Conservation (phyloP, 2,888 invertebrate species). For the Xanthorhoe designata region DNA sequence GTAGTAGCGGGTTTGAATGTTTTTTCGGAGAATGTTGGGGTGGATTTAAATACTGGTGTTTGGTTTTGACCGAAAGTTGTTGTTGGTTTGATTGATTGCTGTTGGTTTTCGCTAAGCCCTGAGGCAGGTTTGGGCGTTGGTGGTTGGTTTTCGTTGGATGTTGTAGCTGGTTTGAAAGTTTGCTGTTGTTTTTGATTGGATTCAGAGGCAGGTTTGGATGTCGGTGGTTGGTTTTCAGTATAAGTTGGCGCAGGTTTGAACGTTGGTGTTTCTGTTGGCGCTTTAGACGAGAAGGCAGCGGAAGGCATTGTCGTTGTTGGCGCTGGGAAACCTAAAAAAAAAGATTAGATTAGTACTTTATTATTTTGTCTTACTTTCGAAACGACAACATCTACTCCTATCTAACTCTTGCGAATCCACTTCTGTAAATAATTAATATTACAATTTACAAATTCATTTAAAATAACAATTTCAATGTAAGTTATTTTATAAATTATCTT, state of each 20-base stretch:
- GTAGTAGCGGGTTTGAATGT: conserved; percentile 20
- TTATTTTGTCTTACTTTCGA: not conserved
- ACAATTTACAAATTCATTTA: not conserved
- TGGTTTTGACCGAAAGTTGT: conserved; percentile 58
- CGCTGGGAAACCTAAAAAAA: conserved; percentile 46
- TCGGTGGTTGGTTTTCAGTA: conserved; percentile 48
- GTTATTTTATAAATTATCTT: not conserved
- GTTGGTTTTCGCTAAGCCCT: not conserved
- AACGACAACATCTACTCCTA: not conserved
- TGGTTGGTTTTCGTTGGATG: not conserved
- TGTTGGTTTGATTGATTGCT: conserved; percentile 61
- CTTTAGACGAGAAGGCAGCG: conserved; percentile 64
- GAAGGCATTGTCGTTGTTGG: conserved; percentile 51
- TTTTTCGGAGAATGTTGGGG: conserved; percentile 7
- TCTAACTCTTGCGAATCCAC: not conserved
- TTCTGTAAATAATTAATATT: not conserved
- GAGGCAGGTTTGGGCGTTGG: conserved; percentile 5
- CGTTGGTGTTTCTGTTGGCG: conserved; percentile 55
- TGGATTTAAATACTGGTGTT: not conserved
- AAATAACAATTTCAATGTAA: not conserved
- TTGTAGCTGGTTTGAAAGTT: not conserved
- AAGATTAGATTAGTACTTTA: not conserved
- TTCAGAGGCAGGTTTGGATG: not conserved
- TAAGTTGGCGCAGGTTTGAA: conserved; percentile 56
- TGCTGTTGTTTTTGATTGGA: not conserved